Base-by-base conservation (phyloP, 2,797 vertebrate species). In the Xyrichtys novacula region DNA sequence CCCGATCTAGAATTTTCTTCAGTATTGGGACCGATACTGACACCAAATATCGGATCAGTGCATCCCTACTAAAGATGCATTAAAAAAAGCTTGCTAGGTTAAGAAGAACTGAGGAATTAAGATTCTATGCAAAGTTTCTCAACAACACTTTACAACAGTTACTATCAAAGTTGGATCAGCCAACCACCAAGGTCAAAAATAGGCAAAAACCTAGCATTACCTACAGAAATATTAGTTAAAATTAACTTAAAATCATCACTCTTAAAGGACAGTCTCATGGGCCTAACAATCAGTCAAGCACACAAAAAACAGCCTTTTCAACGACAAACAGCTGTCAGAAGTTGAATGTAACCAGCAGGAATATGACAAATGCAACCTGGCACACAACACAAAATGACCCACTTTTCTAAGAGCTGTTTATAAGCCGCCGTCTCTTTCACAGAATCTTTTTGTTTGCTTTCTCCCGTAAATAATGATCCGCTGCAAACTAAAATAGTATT, bases 251-350 rank as follows among this genome's bases (percentile, higher is more conserved):
- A 31, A 17, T 3, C 2, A n/a, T n/a, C n/a, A n/a, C n/a, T n/a
- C n/a, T n/a, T 20, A 58, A 20, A 39, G 31, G 3, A 49, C 19
- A 8, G 67, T 54, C 25, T 49, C 20, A 55, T 53, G 38, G 8
- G 31, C 52, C 55, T 47, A 22, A 25, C 40, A 58, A 29, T 39
- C 36, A 65, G 16, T 82, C 46, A 68, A 69, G 25, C 8, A 57
- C 29, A 43, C n/a, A 52, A 12, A 7, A 19, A 7, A 40, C 38
- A 26, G 46, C 32, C 3, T 61, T 65, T 39, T 63, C 56, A 73
- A 23, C 75, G 36, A 66, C 53, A 54, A 67, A 67, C 72, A 71
- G 56, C 67, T 39, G 52, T 69, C 67, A 55, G 6, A 31, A 52
- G 32, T 39, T 61, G n/a, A 54, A 65, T 44, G 29, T 28, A 50